phyloP scores from a whole-genome alignment of 1,140 invertebrate genomes.

The Trichonephila inaurata region DNA sequence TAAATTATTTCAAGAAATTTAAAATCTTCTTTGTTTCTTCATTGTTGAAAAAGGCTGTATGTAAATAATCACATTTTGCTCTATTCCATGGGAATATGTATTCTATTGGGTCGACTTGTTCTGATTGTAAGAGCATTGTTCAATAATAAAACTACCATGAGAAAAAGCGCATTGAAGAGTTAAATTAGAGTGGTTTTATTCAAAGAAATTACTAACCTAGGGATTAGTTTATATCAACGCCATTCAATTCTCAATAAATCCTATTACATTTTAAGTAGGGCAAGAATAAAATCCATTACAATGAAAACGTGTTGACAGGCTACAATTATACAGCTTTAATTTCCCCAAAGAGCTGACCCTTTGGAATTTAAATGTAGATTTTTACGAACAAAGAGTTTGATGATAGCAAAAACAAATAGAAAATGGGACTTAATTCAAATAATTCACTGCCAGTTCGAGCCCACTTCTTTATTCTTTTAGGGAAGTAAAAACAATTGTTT shows the following conservation, averaged over 20 bases:
- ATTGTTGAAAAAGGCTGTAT: too few relatives aligned
- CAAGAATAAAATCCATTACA: not conserved
- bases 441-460: not conserved
- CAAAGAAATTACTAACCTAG: not conserved
- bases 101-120: too few relatives aligned
- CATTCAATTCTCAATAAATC: not conserved
- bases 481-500: constrained; percentile 32
- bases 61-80: too few relatives aligned
- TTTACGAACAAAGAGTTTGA: not conserved
- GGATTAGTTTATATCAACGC: not conserved
- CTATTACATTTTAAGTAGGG: not conserved
- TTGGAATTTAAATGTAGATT: not conserved
- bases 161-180: not conserved
- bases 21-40: too few relatives aligned
- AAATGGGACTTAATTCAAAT: constrained; percentile 12
- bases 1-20: too few relatives aligned
- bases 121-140: too few relatives aligned
- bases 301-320: not conserved
- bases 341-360: constrained; percentile 36
- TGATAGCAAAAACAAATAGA: constrained; percentile 11
- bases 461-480: not conserved
- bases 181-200: not conserved
- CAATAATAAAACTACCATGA: not conserved
- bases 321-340: constrained; percentile 35
- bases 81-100: too few relatives aligned